These are phyloP conservation scores for Gambusia yucatana DNA, from an alignment of 2,797 vertebrate genomes.

Conservation along the genomic window DNA sequence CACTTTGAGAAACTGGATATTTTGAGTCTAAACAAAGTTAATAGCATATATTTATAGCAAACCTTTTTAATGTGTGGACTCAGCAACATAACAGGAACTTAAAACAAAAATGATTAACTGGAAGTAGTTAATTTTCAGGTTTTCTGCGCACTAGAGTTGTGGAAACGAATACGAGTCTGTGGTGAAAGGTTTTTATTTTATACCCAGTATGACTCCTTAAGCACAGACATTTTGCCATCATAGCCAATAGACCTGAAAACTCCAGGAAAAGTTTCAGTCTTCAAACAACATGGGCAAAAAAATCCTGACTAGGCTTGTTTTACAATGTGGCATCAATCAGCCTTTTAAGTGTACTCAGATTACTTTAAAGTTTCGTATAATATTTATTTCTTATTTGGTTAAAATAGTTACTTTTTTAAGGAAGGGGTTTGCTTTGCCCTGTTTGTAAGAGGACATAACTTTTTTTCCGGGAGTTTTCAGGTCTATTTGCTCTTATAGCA, in stretches of 20 bases:
- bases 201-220: neutral
- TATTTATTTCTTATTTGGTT: neutral
- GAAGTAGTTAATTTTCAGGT: neutral
- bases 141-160: neutral
- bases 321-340: neutral
- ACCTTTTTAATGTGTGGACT: neutral
- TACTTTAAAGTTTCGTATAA: neutral
- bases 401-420: neutral
- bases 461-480: neutral
- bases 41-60: neutral
- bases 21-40: neutral
- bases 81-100: neutral
- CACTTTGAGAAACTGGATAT: neutral
- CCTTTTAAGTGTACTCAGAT: neutral
- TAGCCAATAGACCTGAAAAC: neutral
- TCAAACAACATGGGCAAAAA: neutral
- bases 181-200: neutral
- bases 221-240: neutral
- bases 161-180: neutral
- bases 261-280: neutral
- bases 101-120: neutral
- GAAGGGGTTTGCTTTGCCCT: neutral
- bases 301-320: neutral
- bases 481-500: neutral
- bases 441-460: neutral